A percentile compares a stretch with the other conserved stretches of the same genome.
phyloP scores from a whole-genome alignment of 2,797 vertebrate species.

The Sebastiscus albofasciatus region DNA sequence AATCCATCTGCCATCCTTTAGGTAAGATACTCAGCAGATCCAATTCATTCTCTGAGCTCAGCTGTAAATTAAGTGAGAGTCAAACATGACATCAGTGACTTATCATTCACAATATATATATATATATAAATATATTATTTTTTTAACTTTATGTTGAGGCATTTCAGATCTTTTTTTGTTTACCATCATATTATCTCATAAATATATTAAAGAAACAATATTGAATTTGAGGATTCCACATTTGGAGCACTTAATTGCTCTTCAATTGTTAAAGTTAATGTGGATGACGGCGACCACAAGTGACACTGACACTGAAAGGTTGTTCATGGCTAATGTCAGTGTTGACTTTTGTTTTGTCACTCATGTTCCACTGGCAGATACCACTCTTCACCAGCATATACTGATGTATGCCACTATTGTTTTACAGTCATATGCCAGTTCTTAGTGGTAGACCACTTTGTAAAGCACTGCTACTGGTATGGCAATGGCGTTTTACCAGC shows the following conservation, averaged over 20 bases:
- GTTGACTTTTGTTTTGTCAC: no score
- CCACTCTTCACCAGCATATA: background rate
- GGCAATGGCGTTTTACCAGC: background rate
- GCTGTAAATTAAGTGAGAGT: conserved; percentile 67
- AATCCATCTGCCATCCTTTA: conserved; percentile 92
- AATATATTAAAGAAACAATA: background rate
- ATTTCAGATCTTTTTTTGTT: background rate
- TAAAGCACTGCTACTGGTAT: background rate
- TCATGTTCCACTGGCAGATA: background rate
- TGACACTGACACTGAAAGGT: no score
- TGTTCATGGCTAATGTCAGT: no score
- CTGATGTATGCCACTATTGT: background rate
- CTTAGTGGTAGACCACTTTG: no score
- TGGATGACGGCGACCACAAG: background rate
- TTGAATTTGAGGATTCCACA: background rate
- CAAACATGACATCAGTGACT: background rate
- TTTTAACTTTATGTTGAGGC: background rate
- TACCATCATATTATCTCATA: background rate
- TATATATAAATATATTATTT: background rate
- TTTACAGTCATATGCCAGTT: no score
- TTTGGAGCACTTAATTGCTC: background rate
- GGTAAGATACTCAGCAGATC: conserved; percentile 93
- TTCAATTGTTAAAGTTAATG: no score
- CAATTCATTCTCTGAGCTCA: conserved; percentile 89
- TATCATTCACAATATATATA: background rate